Conservation (phyloP, 2,888 invertebrate species). For the Onthophagus sagittarius region DNA sequence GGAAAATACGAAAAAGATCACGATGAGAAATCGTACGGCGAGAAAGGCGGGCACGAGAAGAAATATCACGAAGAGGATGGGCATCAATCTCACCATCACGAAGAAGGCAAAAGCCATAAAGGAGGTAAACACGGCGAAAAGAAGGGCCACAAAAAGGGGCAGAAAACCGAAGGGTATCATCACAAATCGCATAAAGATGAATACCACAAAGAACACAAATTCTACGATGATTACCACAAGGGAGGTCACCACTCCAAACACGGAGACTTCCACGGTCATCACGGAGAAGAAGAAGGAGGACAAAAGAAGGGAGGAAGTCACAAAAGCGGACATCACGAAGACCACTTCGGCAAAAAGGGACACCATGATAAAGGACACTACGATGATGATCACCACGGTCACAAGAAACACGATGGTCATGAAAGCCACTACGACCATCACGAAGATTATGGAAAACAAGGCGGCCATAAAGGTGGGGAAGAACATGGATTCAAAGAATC, state of each 20-base stretch:
- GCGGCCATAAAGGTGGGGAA: constrained; percentile 75
- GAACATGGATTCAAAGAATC: constrained; percentile 57
- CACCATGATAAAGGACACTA: constrained; percentile 77
- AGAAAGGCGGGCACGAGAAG: constrained; percentile 59
- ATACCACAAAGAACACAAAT: constrained; percentile 73
- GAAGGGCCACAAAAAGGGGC: constrained; percentile 73
- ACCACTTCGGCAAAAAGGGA: constrained; percentile 77
- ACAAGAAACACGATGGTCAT: constrained; percentile 73
- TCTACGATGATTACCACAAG: constrained; percentile 74
- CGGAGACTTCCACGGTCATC: constrained; percentile 74
- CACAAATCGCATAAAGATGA: constrained; percentile 77
- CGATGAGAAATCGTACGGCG: constrained; percentile 60
- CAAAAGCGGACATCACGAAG: constrained; percentile 70
- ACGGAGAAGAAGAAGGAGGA: constrained; percentile 67
- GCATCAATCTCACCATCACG: constrained; percentile 62
- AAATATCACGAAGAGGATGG: constrained; percentile 59
- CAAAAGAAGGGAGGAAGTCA: constrained; percentile 77
- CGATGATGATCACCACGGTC: constrained; percentile 74
- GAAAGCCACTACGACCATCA: constrained; percentile 43
- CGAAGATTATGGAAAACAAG: constrained; percentile 74
- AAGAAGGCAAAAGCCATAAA: constrained; percentile 64
- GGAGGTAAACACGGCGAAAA: constrained; percentile 70
- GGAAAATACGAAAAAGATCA: constrained; percentile 68
- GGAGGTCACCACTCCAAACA: constrained; percentile 79
- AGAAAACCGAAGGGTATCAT: constrained; percentile 74